A percentile compares a stretch with the other conserved stretches of the same genome.
These are phyloP conservation scores for Fabriciana adippe DNA, from an alignment of 2,888 invertebrate genomes.

Conservation along the genomic window DNA sequence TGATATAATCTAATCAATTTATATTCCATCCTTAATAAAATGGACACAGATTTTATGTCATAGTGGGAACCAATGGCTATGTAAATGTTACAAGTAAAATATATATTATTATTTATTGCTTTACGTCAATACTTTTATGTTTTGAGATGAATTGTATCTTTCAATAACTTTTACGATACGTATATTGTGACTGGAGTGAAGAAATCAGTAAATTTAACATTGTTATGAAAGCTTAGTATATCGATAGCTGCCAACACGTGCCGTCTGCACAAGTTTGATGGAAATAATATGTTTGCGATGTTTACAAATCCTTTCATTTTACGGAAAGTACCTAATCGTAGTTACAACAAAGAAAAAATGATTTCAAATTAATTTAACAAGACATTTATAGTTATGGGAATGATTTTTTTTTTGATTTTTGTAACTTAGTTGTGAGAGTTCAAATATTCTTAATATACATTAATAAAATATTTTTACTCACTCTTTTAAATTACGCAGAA, in stretches of 20 bases:
- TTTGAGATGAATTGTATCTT: constrained; percentile 42
- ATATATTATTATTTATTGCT: constrained; percentile 17
- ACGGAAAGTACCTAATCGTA: constrained; percentile 4
- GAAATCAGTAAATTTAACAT: constrained; percentile 55
- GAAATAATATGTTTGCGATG: constrained; percentile 56
- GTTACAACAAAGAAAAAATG: neutral
- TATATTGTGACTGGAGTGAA: constrained; percentile 46
- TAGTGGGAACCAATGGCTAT: neutral
- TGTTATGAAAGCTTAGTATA: constrained; percentile 64
- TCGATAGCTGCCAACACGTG: constrained; percentile 70
- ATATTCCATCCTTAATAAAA: no score
- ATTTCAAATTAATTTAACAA: neutral
- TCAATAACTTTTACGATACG: constrained; percentile 47
- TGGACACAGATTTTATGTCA: neutral
- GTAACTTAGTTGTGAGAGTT: no score
- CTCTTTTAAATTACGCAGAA: no score
- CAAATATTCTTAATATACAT: no score
- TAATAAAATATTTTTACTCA: no score
- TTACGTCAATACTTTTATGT: constrained; percentile 40
- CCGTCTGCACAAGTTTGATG: constrained; percentile 54
- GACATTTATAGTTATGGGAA: no score
- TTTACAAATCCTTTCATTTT: constrained; percentile 44
- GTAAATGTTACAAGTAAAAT: neutral
- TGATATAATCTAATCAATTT: no score
- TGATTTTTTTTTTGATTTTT: no score